A percentile compares a stretch with the other conserved stretches of the same genome.
These are phyloP conservation scores for Smutsia gigantea DNA, from an alignment of 2,797 vertebrate species.

Conservation along the genomic window DNA sequence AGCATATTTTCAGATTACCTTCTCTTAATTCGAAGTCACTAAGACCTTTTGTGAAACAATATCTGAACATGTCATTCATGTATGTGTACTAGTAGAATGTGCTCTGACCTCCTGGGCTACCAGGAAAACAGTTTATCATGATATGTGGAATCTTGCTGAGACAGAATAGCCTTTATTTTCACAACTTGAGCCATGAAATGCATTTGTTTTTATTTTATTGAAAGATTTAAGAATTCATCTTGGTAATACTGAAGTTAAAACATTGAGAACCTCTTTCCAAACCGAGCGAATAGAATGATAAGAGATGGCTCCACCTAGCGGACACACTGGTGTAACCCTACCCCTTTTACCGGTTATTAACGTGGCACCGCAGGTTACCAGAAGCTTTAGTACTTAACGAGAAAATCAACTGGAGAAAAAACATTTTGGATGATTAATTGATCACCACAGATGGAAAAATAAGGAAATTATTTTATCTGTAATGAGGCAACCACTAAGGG, in stretches of 20 bases:
- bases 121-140: background rate
- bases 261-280: background rate
- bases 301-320: slow-evolving; percentile 59
- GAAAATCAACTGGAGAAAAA: background rate
- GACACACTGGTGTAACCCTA: background rate
- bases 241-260: background rate
- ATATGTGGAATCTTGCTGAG: background rate
- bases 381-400: background rate
- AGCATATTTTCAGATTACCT: background rate
- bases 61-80: background rate
- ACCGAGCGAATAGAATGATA: background rate
- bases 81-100: background rate
- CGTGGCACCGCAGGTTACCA: too few relatives aligned
- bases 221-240: slow-evolving; percentile 14
- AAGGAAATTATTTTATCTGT: slow-evolving; percentile 4
- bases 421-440: background rate
- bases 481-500: background rate
- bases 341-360: background rate
- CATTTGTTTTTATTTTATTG: background rate
- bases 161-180: background rate
- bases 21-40: background rate
- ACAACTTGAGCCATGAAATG: background rate
- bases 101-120: background rate
- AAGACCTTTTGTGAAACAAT: background rate
- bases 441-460: background rate